These are phyloP conservation scores for Valencia hispanica DNA, from an alignment of 2,797 vertebrate genomes.

Conservation along the genomic window DNA sequence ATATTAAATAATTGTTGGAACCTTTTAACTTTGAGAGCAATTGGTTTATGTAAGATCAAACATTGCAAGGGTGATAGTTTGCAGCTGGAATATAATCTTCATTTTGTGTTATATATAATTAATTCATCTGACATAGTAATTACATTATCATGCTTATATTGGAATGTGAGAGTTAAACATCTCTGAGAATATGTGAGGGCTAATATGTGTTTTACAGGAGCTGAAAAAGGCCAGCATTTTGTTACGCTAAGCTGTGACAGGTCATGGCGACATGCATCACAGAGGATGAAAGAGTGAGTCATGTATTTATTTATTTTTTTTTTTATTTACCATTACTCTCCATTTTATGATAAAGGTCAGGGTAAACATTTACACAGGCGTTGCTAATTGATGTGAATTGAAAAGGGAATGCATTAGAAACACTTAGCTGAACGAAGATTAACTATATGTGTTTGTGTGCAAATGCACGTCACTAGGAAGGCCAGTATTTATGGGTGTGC, in stretches of 20 bases:
- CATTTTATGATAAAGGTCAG: slow-evolving; percentile 60
- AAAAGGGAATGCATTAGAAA: slow-evolving; percentile 48
- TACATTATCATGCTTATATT: background rate
- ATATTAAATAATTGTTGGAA: background rate
- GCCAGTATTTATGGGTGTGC: slow-evolving; percentile 29
- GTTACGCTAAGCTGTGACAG: background rate
- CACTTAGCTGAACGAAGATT: slow-evolving; percentile 36
- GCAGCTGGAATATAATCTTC: background rate
- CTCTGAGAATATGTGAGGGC: background rate
- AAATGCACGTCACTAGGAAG: background rate
- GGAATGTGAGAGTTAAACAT: background rate
- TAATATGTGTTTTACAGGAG: background rate
- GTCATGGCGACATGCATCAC: background rate
- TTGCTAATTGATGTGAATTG: slow-evolving; percentile 63
- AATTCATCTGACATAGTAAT: background rate
- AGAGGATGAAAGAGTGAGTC: background rate
- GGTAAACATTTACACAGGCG: slow-evolving; percentile 43
- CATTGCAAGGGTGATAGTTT: background rate
- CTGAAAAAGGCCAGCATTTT: background rate
- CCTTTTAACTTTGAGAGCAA: background rate
- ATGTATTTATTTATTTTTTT: background rate
- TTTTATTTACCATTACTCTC: slow-evolving; percentile 34
- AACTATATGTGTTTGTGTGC: slow-evolving; percentile 17
- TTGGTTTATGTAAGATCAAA: background rate
- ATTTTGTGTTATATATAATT: background rate